A percentile compares a stretch with the other conserved stretches of the same genome.
Evolutionary conservation across 2,113 vertebrate genomes (phyloP).

Genomic region (Penelope pileata): DNA sequence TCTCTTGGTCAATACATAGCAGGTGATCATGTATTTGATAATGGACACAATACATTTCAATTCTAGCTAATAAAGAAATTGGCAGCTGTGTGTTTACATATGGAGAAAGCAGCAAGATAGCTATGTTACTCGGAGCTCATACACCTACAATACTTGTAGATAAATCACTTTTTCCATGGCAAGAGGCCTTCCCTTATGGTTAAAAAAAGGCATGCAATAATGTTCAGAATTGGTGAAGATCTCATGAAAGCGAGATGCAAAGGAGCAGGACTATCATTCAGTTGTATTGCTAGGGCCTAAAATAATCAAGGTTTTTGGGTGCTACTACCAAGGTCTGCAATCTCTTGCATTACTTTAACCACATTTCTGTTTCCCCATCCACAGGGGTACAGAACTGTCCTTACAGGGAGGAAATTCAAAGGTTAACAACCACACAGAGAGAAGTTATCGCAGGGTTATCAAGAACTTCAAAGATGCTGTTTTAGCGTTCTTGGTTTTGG

Average conservation of each 20-base stretch:
- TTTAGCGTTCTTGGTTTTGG: neutral
- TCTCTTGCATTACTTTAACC: neutral
- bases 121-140: neutral
- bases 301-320: neutral
- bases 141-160: neutral
- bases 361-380: neutral
- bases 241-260: neutral
- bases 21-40: neutral
- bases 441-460: neutral
- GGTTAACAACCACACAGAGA: neutral
- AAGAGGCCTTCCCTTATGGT: neutral
- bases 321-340: neutral
- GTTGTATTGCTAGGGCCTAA: neutral
- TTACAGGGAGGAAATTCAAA: neutral
- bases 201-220: neutral
- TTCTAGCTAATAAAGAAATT: neutral
- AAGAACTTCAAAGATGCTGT: neutral
- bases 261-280: neutral
- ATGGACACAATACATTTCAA: neutral
- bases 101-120: neutral
- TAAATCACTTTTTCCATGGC: neutral
- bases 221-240: neutral
- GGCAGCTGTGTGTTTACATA: neutral
- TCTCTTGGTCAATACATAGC: neutral
- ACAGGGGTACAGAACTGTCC: neutral